Conservation (phyloP, 2,113 vertebrate species). For the Phylloscopus trochiloides region DNA sequence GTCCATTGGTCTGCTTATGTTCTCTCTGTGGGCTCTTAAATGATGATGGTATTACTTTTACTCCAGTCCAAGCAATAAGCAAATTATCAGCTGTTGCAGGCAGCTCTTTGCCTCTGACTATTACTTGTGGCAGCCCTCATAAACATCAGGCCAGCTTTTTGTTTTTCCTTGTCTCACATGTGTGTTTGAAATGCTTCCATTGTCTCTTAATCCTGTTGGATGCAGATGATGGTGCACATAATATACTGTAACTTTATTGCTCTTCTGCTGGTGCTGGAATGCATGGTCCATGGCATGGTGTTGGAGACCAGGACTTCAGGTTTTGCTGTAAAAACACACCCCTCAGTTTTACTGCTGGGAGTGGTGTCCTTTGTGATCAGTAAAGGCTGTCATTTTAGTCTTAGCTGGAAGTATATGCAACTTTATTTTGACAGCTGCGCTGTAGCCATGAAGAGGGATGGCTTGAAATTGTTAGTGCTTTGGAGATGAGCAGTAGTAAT, state of each 20-base stretch:
- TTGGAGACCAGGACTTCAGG: background rate
- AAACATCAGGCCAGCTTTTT: background rate
- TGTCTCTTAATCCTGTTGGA: background rate
- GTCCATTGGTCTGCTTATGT: background rate
- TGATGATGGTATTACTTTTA: background rate
- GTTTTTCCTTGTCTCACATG: background rate
- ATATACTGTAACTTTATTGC: accelerated
- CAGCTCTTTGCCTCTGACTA: background rate
- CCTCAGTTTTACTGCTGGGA: background rate
- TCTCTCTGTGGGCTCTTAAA: background rate
- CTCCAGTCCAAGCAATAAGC: background rate
- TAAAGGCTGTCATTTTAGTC: background rate
- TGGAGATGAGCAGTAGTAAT: background rate
- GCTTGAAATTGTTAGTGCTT: background rate
- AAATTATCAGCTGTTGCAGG: background rate
- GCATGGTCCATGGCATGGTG: background rate
- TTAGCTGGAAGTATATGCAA: background rate
- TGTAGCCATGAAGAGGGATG: background rate
- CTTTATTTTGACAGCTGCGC: background rate
- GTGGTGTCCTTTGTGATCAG: background rate
- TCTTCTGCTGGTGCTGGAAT: background rate
- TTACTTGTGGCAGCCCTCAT: background rate
- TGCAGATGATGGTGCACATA: background rate
- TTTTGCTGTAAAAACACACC: background rate
- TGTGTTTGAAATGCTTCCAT: background rate